Evolutionary conservation across 2,888 invertebrate genomes (phyloP).

Genomic region (Pachycephus smyrnensis): DNA sequence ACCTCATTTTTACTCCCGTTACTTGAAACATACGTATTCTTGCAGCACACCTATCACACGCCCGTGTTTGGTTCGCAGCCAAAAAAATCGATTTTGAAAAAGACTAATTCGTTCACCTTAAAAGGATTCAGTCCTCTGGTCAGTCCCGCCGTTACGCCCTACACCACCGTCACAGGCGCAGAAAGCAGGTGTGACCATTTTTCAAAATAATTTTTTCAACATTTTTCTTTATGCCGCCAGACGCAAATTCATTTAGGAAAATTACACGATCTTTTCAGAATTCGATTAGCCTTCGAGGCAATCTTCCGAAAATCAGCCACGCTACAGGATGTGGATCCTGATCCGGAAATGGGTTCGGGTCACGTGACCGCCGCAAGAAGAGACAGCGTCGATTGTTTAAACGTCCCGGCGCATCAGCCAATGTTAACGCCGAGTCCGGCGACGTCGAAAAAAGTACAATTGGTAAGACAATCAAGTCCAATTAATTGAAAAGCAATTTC

Average conservation of each 20-base stretch:
- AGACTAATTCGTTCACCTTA: conserved; percentile 89
- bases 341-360: conserved; percentile 71
- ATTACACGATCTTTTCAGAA: conserved; percentile 67
- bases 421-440: conserved; percentile 75
- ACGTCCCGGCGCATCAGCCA: conserved; percentile 69
- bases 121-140: conserved; percentile 73
- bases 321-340: conserved; percentile 84
- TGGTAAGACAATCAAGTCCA: conserved; percentile 72
- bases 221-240: neutral
- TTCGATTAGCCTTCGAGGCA: conserved; percentile 89
- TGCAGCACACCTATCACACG: conserved; percentile 68
- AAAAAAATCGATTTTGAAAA: conserved; percentile 92
- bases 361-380: conserved; percentile 52
- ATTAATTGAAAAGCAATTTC: neutral
- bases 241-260: neutral
- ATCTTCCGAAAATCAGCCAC: conserved; percentile 90
- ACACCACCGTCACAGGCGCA: conserved; percentile 90
- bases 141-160: conserved; percentile 70
- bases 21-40: conserved; percentile 6
- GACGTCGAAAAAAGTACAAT: conserved; percentile 88
- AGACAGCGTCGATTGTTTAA: conserved; percentile 64
- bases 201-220: neutral
- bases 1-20: neutral
- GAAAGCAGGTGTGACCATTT: conserved; percentile 74
- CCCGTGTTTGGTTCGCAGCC: conserved; percentile 71